Evolutionary conservation across 2,113 vertebrate genomes (phyloP).

Genomic region (Lophotis ruficrista): DNA sequence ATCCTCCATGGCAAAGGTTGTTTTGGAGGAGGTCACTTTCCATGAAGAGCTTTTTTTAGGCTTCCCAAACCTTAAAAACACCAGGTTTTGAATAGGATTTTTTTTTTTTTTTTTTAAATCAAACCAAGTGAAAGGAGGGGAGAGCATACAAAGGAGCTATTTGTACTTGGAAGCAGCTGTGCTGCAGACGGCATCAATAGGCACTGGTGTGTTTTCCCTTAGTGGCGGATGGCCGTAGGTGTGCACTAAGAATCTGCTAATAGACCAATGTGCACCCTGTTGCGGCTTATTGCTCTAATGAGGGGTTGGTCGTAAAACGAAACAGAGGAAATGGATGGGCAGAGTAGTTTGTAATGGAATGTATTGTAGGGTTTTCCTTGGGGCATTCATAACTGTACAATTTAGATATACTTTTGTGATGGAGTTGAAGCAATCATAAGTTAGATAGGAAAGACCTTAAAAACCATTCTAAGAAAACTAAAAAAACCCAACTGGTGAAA

Average conservation of each 20-base stretch:
- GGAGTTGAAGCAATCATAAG: not conserved
- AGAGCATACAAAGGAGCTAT: slow-evolving; percentile 26
- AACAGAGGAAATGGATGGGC: slow-evolving; percentile 47
- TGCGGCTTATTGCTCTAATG: slow-evolving; percentile 5
- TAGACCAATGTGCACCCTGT: slow-evolving; percentile 24
- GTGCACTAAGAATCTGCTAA: slow-evolving; percentile 16
- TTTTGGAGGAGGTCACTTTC: not conserved
- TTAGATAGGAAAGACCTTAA: not conserved
- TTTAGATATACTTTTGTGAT: not conserved
- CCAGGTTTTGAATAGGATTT: not conserved
- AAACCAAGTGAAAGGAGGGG: not conserved
- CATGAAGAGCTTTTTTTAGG: not conserved
- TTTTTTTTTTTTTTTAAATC: not conserved
- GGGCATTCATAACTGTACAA: not conserved
- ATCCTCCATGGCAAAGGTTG: not conserved
- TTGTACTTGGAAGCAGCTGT: slow-evolving; percentile 36
- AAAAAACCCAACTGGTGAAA: not conserved
- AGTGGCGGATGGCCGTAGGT: not conserved
- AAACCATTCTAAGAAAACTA: not conserved
- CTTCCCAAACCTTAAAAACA: not conserved
- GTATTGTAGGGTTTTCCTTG: not conserved
- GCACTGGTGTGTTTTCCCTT: not conserved
- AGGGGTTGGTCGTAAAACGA: slow-evolving; percentile 6
- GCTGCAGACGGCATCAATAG: not conserved
- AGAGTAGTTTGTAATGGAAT: slow-evolving; percentile 10